Percentiles rank a stretch among this genome's conserved stretches.
These are phyloP conservation scores for Telmatherina bonti DNA, from an alignment of 2,797 vertebrate genomes.

Conservation along the genomic window DNA sequence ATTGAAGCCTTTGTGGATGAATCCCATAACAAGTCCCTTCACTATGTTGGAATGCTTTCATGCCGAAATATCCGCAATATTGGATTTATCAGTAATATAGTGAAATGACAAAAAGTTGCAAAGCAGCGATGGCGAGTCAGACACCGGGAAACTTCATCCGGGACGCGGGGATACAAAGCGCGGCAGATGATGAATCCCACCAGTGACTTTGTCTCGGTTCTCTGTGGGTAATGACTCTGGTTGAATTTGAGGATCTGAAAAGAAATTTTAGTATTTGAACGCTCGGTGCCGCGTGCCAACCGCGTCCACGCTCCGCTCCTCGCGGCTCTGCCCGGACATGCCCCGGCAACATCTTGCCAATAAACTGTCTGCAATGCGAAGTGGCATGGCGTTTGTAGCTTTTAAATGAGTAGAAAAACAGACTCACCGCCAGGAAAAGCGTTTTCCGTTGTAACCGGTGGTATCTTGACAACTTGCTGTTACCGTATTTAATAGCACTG, in stretches of 20 bases:
- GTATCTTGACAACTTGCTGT: slow-evolving; percentile 71
- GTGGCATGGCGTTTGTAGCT: not conserved
- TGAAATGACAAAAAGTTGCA: not conserved
- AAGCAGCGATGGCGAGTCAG: not conserved
- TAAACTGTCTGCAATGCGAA: slow-evolving; percentile 45
- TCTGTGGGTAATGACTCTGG: not conserved
- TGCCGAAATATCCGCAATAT: not conserved
- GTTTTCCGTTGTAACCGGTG: slow-evolving; percentile 71
- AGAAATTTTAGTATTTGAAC: not conserved
- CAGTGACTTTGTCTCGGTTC: not conserved
- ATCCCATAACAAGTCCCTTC: not conserved
- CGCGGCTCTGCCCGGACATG: slow-evolving; percentile 65
- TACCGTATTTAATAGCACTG: slow-evolving; percentile 46
- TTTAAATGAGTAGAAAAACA: not conserved
- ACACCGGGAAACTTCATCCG: slow-evolving; percentile 23
- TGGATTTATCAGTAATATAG: not conserved
- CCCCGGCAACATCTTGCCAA: slow-evolving; percentile 46
- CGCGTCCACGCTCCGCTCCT: slow-evolving; percentile 9
- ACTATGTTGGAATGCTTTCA: not conserved
- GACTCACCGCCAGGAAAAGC: slow-evolving; percentile 80
- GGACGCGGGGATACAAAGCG: not conserved
- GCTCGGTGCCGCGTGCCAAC: not conserved
- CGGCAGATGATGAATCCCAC: not conserved
- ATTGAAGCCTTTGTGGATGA: not conserved
- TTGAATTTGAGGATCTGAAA: not conserved